These are phyloP conservation scores for Athene cunicularia DNA, from an alignment of 2,113 vertebrate species.

Conservation along the genomic window DNA sequence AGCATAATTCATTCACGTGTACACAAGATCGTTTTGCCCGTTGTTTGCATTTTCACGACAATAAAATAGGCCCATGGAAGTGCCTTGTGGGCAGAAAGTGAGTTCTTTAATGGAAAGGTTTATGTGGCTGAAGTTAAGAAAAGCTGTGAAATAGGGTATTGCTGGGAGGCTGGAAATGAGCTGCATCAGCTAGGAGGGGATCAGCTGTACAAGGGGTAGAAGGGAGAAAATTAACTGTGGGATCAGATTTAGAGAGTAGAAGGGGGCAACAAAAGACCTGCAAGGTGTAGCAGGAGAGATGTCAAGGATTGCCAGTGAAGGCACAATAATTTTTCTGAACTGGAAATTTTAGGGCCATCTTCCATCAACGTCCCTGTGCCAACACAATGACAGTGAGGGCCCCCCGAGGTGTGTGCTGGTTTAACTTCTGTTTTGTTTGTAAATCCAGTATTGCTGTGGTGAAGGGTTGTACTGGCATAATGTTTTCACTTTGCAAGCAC, in stretches of 20 bases:
- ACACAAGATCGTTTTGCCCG: background rate
- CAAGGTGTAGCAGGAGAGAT: background rate
- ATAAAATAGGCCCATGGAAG: background rate
- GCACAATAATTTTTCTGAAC: background rate
- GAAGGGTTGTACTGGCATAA: background rate
- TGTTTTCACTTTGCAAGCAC: background rate
- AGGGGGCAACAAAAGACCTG: background rate
- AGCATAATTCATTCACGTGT: background rate
- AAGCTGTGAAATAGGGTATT: background rate
- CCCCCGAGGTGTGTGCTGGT: background rate
- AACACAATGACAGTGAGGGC: background rate
- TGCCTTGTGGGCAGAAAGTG: background rate
- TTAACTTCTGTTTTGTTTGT: background rate
- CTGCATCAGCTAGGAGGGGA: background rate
- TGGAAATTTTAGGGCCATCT: background rate
- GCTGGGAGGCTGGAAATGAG: background rate
- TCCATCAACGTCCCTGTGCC: background rate
- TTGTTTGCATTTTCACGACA: constrained; percentile 28
- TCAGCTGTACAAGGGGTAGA: background rate
- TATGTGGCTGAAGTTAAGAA: background rate
- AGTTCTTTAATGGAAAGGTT: background rate
- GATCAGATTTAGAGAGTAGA: background rate
- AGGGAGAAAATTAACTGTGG: background rate
- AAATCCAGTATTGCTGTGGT: background rate
- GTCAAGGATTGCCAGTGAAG: background rate